phyloP scores from a whole-genome alignment of 2,113 vertebrate genomes.

The Clarias magur region DNA sequence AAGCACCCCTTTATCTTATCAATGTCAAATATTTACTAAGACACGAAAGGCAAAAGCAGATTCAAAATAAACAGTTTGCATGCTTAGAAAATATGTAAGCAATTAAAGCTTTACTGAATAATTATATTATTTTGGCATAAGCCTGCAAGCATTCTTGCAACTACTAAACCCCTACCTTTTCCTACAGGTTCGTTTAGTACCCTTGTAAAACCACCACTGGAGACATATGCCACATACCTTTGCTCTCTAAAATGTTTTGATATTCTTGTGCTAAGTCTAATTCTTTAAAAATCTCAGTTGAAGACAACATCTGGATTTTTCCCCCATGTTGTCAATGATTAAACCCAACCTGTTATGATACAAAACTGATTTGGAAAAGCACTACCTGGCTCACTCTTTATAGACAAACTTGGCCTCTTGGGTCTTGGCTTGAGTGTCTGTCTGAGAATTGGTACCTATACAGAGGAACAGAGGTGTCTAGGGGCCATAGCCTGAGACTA shows the following conservation, averaged over 20 bases:
- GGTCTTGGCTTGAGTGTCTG: neutral
- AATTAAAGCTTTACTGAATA: neutral
- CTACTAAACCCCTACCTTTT: neutral
- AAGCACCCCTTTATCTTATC: neutral
- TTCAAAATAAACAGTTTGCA: neutral
- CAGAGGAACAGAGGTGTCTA: neutral
- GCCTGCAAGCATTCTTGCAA: neutral
- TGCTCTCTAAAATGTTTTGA: neutral
- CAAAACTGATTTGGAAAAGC: neutral
- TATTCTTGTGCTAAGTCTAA: neutral
- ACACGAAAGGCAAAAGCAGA: neutral
- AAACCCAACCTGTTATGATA: neutral
- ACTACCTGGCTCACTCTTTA: neutral
- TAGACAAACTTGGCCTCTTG: neutral
- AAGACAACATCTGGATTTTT: neutral
- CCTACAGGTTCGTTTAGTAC: neutral
- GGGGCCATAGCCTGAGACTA: conserved; percentile 6
- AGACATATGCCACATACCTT: neutral
- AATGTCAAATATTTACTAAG: conserved; percentile 1
- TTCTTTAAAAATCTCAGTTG: neutral
- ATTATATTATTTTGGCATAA: neutral
- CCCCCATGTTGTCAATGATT: neutral
- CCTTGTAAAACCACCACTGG: neutral
- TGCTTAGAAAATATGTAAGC: neutral
- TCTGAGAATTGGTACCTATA: conserved; percentile 7